A percentile compares a stretch with the other conserved stretches of the same genome.
Evolutionary conservation across 2,797 vertebrate genomes (phyloP).

Genomic region (Jordanella pulchra): DNA sequence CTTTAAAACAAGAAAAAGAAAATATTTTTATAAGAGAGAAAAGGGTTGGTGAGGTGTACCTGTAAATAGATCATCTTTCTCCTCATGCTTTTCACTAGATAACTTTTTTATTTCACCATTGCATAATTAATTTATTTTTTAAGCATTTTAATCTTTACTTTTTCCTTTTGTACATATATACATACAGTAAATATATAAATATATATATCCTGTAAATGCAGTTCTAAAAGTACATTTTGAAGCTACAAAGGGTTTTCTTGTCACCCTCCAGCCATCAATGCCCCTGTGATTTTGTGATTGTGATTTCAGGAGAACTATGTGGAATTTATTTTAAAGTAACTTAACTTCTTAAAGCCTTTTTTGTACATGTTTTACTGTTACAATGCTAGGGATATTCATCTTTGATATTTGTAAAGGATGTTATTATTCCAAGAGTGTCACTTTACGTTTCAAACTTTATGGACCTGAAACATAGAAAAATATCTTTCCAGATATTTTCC

Average conservation of each 20-base stretch:
- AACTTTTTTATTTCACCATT: slow-evolving; percentile 39
- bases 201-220: slow-evolving; percentile 78
- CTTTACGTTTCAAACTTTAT: slow-evolving; percentile 48
- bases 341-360: slow-evolving; percentile 49
- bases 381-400: slow-evolving; percentile 80
- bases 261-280: slow-evolving; percentile 61
- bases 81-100: slow-evolving; percentile 67
- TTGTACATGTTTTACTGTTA: slow-evolving; percentile 79
- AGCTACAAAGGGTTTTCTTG: slow-evolving; percentile 79
- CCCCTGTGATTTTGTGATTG: slow-evolving; percentile 87
- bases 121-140: slow-evolving; percentile 80
- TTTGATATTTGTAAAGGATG: slow-evolving; percentile 47
- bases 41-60: slow-evolving; percentile 87
- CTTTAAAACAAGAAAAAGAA: slow-evolving; percentile 72
- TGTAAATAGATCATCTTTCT: slow-evolving; percentile 87
- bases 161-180: slow-evolving; percentile 79
- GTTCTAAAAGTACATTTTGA: slow-evolving; percentile 84
- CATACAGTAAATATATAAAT: slow-evolving; percentile 72
- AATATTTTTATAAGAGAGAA: slow-evolving; percentile 98
- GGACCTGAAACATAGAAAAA: slow-evolving; percentile 41
- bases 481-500: slow-evolving; percentile 46
- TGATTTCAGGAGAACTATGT: slow-evolving; percentile 87
- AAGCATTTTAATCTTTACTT: slow-evolving; percentile 78
- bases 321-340: slow-evolving; percentile 73
- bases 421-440: slow-evolving; percentile 60